Evolutionary conservation across 2,113 vertebrate species (phyloP), one percentile per base, ranked within the genome.

Genomic region (Probosciger aterrimus): DNA sequence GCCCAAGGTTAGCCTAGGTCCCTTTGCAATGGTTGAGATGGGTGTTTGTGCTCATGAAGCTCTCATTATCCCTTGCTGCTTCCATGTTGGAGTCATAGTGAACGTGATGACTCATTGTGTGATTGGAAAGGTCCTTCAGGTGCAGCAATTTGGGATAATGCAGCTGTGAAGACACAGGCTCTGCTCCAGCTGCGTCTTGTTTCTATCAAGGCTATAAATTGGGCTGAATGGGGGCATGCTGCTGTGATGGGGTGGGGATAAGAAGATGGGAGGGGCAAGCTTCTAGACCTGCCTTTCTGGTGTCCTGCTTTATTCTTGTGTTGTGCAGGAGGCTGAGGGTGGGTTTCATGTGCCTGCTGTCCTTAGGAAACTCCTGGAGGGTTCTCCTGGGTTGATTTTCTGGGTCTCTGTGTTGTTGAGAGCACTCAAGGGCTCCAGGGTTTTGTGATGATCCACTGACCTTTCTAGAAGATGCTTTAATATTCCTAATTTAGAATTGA

Each of bases 231-330:
- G 8, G 0, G 4, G 0, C 0, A 0, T 3, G 12, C 2, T 6
- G 6, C 11, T 43, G 6, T 11, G 17, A 5, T 14, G 7, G 24
- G 3, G 8, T 8, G 10, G 18, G 16, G 11, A 7, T 11, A 6
- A n/a, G 9, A 6, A 46, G 2, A 11, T 14, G 5, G 2, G 14
- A 1, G 9, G 1, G 0, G 2, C 3, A 3, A 1, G 4, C 1
- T 8, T 1, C 0, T 20, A 1, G 5, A 1, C 0, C 1, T 65
- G 18, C 0, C 0, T 68, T 78, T 31, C 4, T 20, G 3, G 9
- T 28, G 6, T 46, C 4, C 8, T 43, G 13, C 0, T 30, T 12
- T 0, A 0, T 2, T 62, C 3, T 14, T 67, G 57, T 75, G 19
- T 11, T 11, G 0, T 2, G 1, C 2, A 4, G 7, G 15, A 11